Evolutionary conservation across 1,140 invertebrate species (phyloP), one percentile per base, ranked within the genome.

Genomic region (Drosophila takahashii): DNA sequence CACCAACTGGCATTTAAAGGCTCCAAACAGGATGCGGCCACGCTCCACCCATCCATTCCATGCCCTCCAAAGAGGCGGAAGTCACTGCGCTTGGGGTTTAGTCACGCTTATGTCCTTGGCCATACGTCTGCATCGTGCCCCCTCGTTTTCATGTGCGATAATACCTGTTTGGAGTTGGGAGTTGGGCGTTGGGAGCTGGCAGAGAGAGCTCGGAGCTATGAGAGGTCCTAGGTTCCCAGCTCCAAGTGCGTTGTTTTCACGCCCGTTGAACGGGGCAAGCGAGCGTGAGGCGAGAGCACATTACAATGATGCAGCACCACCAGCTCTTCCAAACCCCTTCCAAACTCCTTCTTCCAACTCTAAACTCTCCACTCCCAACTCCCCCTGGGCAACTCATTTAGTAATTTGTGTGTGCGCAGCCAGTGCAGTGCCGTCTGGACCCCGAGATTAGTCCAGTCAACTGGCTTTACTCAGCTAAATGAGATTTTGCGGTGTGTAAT

Each of bases 41-140:
- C 22, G 66, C 22, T 58, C n/a, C 48, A 36, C 51, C 37, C 52
- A 7, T 27, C 16, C 56, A 29, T 10, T 15, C 15, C 48, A 34
- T 6, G 3, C 13, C 39, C 37, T 18, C 15, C 15, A 27, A 44
- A 44, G 54, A 60, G 57, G 61, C 56, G 81, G 73, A 85, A 81
- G 81, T 74, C 73, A 78, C 34, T 86, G 73, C 69, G 62, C 67
- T 81, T 78, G 51, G 59, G 67, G 50, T 74, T 85, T 73, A 85
- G 72, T 84, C 72, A 84, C 71, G 80, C 81, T 76, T 64, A 75
- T 75, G 72, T 75, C 72, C 71, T 75, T 65, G 73, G 52, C 27
- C 52, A 52, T 36, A 16, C n/a, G 29, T 13, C 32, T 10, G 44
- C 13, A 10, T 4, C 2, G 1, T 18, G 8, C 27, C 29, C 2